Conservation (phyloP, 2,888 invertebrate genomes). For the Campoplex nolae region DNA sequence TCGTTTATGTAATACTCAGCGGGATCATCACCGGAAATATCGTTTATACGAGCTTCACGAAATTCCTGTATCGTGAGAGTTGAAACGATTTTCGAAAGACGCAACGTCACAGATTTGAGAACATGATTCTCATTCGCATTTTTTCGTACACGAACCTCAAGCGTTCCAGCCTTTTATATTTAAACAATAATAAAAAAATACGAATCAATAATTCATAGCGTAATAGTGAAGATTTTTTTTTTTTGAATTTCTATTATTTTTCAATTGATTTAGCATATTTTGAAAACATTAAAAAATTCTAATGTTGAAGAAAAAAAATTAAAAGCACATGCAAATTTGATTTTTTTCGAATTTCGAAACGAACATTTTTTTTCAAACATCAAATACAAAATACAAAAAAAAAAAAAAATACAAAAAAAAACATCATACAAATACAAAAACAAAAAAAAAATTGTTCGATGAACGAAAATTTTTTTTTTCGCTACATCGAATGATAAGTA, state of each 20-base stretch:
- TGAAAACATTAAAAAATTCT: not conserved
- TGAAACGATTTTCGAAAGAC: constrained; percentile 86
- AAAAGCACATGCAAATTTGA: not conserved
- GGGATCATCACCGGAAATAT: constrained; percentile 59
- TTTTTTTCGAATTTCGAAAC: too few relatives aligned
- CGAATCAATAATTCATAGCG: not conserved
- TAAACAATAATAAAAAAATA: constrained; percentile 14
- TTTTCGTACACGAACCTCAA: constrained; percentile 87
- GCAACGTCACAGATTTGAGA: constrained; percentile 86
- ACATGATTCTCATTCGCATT: constrained; percentile 88
- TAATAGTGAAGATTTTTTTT: not conserved
- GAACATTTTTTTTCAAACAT: too few relatives aligned
- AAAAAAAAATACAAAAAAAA: too few relatives aligned
- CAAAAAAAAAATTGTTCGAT: too few relatives aligned
- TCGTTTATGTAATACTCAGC: constrained; percentile 77
- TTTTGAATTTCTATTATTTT: not conserved
- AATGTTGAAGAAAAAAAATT: not conserved
- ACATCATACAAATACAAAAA: too few relatives aligned
- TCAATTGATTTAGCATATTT: not conserved
- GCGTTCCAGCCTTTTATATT: constrained; percentile 85
- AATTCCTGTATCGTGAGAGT: constrained; percentile 87
- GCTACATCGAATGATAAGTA: too few relatives aligned
- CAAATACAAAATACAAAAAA: too few relatives aligned
- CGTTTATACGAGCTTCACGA: constrained; percentile 66
- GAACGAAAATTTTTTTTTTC: too few relatives aligned